Evolutionary conservation across 2,113 vertebrate species (phyloP).

Genomic region (Garra rufa): DNA sequence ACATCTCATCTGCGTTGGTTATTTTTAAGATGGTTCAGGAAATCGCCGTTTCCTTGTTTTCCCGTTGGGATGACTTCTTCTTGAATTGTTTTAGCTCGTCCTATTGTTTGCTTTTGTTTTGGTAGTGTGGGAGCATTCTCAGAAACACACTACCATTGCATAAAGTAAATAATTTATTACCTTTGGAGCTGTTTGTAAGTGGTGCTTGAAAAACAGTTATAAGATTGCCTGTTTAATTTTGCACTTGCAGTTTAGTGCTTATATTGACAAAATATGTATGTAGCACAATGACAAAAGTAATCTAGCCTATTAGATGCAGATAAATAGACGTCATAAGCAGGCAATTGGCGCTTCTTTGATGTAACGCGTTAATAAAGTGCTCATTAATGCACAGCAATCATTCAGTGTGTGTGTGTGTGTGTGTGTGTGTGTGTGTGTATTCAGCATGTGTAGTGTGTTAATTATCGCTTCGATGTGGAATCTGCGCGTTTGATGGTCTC

Average conservation of each 20-base stretch:
- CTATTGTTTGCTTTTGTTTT: slow-evolving; percentile 36
- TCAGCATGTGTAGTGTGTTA: slow-evolving; percentile 27
- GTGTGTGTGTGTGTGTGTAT: slow-evolving; percentile 24
- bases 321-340: background rate
- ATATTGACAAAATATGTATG: slow-evolving; percentile 17
- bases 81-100: slow-evolving; percentile 20
- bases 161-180: background rate
- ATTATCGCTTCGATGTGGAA: slow-evolving; percentile 44
- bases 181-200: background rate
- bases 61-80: slow-evolving; percentile 59
- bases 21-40: slow-evolving; percentile 75
- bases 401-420: slow-evolving; percentile 42
- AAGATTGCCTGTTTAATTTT: slow-evolving; percentile 6
- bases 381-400: background rate
- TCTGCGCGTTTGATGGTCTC: slow-evolving; percentile 44
- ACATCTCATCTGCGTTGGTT: slow-evolving; percentile 49
- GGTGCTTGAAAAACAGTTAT: background rate
- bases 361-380: background rate
- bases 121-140: slow-evolving; percentile 22
- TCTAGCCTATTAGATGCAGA: background rate
- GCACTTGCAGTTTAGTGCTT: background rate
- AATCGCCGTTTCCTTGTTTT: slow-evolving; percentile 75
- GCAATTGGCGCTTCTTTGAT: background rate
- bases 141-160: background rate
- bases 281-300: background rate